Base-by-base conservation (phyloP, 2,113 vertebrate genomes). In the Anguilla rostrata region DNA sequence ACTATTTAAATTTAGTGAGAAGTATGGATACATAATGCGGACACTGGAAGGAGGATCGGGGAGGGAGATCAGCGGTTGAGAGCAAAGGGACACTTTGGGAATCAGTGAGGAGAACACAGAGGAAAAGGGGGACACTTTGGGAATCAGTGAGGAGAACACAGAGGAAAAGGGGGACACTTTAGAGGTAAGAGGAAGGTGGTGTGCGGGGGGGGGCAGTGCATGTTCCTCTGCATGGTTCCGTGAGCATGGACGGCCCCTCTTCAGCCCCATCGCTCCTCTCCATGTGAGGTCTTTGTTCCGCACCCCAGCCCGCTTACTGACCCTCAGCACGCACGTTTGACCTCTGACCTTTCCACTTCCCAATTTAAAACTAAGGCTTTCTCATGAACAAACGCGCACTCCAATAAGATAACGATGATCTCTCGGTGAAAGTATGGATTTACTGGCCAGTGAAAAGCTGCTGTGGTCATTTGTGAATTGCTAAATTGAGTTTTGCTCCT, bases 301-400 rank as follows among this genome's bases (percentile, higher is more conserved):
- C 94, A 92, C 94, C 93, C 94, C 92, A 94, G 89, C 94, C 95
- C 96, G 94, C 88, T 95, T 94, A 86, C 88, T 97, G 95, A 97
- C 95, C 96, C 94, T 85, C 81, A 89, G 90, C 91, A 87, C 89
- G 92, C 93, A 93, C 95, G 91, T 95, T 96, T 97, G 96, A 96
- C 96, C 96, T 95, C 92, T 96, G 94, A 96, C 95, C 95, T 92
- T 91, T 90, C 85, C 7, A 85, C 94, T 94, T 94, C 91, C 92
- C 93, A 93, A 94, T 92, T 93, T 94, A 93, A 95, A 96, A 94
- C 89, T 92, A 89, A 87, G 91, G 88, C 90, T 88, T 89, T 91
- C 90, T 93, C 91, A 91, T 89, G 88, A 88, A 91, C 87, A 86
- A 90, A 92, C 92, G 89, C 86, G 87, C 86, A 86, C 88, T 90